phyloP scores from a whole-genome alignment of 2,797 vertebrate genomes.

The Carcharodon carcharias region DNA sequence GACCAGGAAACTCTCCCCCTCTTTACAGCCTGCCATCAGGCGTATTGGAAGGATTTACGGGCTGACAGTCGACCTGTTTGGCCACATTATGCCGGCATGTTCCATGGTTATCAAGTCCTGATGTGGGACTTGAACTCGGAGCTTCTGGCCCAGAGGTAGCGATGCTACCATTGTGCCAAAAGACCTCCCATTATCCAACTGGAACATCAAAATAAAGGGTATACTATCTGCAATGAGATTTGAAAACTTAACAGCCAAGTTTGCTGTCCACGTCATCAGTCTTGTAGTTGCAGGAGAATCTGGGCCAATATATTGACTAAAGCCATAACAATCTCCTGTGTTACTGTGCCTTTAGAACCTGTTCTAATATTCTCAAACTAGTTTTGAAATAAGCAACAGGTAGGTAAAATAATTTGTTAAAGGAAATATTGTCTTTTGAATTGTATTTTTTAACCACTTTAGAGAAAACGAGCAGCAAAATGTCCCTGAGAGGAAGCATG shows the following conservation, averaged over 20 bases:
- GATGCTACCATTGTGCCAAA: too few species aligned
- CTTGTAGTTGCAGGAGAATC: not conserved
- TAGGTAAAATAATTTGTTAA: not conserved
- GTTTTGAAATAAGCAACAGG: not conserved
- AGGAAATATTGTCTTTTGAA: not conserved
- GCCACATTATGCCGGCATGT: too few species aligned
- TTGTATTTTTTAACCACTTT: not conserved
- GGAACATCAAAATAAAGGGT: not conserved
- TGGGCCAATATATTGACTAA: not conserved
- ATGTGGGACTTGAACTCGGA: too few species aligned
- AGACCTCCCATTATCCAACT: not conserved
- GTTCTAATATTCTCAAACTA: not conserved
- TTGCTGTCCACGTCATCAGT: not conserved
- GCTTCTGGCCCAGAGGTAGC: too few species aligned
- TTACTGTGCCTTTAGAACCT: not conserved
- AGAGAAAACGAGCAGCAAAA: not conserved
- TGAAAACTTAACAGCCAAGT: not conserved
- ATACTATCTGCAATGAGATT: not conserved
- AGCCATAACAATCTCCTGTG: not conserved
- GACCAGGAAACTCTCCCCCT: too few species aligned
- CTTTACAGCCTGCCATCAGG: too few species aligned
- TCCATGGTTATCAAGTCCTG: too few species aligned
- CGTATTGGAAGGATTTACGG: too few species aligned
- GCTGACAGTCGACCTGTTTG: too few species aligned
- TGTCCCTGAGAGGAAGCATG: not conserved